These are phyloP conservation scores for Apomyelois bistriatella DNA, from an alignment of 2,888 invertebrate species.

Conservation along the genomic window DNA sequence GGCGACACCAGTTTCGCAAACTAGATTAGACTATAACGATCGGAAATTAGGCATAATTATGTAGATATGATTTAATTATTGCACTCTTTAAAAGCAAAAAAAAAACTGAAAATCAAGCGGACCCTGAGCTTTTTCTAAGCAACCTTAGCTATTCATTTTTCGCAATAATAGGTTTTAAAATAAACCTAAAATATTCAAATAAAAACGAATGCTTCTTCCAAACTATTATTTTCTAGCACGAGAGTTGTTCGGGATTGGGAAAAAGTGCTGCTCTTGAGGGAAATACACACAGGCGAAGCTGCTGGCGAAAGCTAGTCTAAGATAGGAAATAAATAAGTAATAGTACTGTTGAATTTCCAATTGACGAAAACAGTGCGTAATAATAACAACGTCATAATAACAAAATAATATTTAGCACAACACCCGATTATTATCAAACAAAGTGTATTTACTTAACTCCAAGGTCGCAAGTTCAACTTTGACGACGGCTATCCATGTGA, in stretches of 20 bases:
- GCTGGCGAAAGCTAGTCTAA: too few relatives aligned
- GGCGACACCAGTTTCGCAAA: slow-evolving; percentile 37
- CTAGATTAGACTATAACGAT: slow-evolving; percentile 27
- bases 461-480: slow-evolving; percentile 30
- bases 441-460: slow-evolving; percentile 11
- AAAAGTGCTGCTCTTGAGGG: too few relatives aligned
- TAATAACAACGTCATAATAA: background rate
- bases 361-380: background rate
- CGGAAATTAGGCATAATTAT: slow-evolving; percentile 33
- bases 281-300: too few relatives aligned
- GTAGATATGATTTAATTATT: background rate
- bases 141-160: too few relatives aligned
- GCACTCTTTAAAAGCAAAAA: background rate
- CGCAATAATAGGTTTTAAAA: too few relatives aligned
- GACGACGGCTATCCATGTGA: slow-evolving; percentile 26
- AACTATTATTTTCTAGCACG: too few relatives aligned
- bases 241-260: too few relatives aligned
- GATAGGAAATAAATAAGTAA: background rate
- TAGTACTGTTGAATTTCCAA: background rate
- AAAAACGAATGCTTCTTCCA: too few relatives aligned
- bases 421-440: slow-evolving; percentile 6
- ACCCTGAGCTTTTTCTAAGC: too few relatives aligned
- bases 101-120: too few relatives aligned
- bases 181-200: too few relatives aligned
- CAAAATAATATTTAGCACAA: slow-evolving; percentile 1